Percentiles rank a stretch among this genome's conserved stretches.
Conservation (phyloP, 2,888 invertebrate genomes). For the Drosophila maculinotata region DNA sequence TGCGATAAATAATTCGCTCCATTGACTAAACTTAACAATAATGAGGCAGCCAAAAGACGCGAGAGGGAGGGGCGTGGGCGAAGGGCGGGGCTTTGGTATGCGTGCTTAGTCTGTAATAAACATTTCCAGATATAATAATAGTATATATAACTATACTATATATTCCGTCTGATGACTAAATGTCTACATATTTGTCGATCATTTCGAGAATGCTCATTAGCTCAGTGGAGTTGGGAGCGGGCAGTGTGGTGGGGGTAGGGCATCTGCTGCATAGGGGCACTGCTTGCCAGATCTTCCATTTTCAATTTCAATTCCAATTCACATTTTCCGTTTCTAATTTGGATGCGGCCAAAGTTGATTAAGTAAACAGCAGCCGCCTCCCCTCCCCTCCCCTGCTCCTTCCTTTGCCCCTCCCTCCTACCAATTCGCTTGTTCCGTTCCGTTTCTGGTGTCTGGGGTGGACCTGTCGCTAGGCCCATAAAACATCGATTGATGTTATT, state of each 20-base stretch:
- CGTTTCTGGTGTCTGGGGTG: neutral
- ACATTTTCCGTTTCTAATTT: conserved; percentile 17
- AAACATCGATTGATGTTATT: conserved; percentile 19
- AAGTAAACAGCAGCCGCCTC: conserved; percentile 26
- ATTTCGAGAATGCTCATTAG: conserved; percentile 10
- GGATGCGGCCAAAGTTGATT: too few species aligned
- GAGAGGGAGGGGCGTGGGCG: too few species aligned
- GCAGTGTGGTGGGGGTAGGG: too few species aligned
- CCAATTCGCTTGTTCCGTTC: neutral
- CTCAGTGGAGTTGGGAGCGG: too few species aligned
- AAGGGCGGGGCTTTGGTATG: neutral
- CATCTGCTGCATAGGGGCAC: neutral
- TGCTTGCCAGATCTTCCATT: too few species aligned
- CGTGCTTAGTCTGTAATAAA: neutral
- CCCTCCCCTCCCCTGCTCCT: too few species aligned
- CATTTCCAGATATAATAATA: neutral
- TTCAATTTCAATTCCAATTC: neutral
- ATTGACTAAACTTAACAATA: conserved; percentile 18
- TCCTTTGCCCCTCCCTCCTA: too few species aligned
- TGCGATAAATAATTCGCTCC: conserved; percentile 23
- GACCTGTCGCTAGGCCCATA: conserved; percentile 6
- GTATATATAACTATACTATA: too few species aligned
- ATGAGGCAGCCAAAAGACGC: neutral
- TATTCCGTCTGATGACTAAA: conserved; percentile 8
- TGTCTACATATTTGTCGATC: conserved; percentile 3